Percentiles rank a stretch among this genome's conserved stretches.
These are phyloP conservation scores for Pogonophryne albipinna DNA, from an alignment of 2,797 vertebrate species.

Conservation along the genomic window DNA sequence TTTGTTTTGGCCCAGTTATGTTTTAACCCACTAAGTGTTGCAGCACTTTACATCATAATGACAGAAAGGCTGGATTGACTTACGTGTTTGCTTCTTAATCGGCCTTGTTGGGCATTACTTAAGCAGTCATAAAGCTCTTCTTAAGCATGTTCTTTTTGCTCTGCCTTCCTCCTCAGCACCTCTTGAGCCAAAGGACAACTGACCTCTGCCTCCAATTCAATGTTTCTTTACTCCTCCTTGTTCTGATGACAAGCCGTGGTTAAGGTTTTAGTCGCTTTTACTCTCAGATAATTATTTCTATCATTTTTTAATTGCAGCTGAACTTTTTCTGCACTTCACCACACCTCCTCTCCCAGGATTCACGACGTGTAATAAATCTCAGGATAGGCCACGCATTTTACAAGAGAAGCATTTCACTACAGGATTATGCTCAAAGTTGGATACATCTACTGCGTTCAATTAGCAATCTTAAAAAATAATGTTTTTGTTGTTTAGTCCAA, in stretches of 20 bases:
- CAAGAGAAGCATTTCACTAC: slow-evolving; percentile 18
- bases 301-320: slow-evolving; percentile 27
- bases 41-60: neutral
- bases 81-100: slow-evolving; percentile 32
- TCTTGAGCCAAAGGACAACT: neutral
- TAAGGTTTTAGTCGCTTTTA: slow-evolving; percentile 10
- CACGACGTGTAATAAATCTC: slow-evolving; percentile 10
- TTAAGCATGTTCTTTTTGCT: slow-evolving; percentile 14
- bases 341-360: slow-evolving; percentile 8
- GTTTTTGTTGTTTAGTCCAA: slow-evolving; percentile 36
- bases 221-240: slow-evolving; percentile 7
- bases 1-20: slow-evolving; percentile 8
- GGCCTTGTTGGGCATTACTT: slow-evolving; percentile 11
- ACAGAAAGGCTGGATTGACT: slow-evolving; percentile 43
- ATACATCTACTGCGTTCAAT: slow-evolving; percentile 11
- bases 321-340: slow-evolving; percentile 12
- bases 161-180: neutral
- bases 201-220: neutral
- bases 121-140: slow-evolving; percentile 11
- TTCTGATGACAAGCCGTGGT: slow-evolving; percentile 5
- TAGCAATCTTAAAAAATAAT: neutral
- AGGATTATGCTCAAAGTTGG: neutral
- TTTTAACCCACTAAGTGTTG: neutral
- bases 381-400: slow-evolving; percentile 1
- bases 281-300: slow-evolving; percentile 18